Conservation (phyloP, 2,888 invertebrate species). For the Phalera bucephala region DNA sequence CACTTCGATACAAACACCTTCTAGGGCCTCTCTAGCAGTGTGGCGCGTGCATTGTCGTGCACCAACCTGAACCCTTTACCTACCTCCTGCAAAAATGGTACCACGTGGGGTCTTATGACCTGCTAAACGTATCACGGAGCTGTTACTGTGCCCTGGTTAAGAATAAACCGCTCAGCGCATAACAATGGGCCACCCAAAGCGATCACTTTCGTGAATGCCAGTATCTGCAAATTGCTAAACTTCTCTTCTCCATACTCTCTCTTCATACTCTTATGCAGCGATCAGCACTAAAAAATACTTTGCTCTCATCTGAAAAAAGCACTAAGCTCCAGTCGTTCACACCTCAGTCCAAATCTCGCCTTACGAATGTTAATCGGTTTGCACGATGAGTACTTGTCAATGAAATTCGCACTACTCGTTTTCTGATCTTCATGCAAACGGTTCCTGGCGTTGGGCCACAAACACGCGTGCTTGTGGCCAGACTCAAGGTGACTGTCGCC, state of each 20-base stretch:
- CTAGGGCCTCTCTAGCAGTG: not conserved
- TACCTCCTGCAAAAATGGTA: not conserved
- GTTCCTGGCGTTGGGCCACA: slow-evolving; percentile 1
- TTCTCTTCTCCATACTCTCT: slow-evolving; percentile 3
- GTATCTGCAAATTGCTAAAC: not conserved
- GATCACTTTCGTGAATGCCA: not conserved
- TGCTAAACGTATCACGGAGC: not conserved
- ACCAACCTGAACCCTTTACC: not conserved
- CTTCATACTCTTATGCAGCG: slow-evolving; percentile 1
- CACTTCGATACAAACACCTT: not conserved
- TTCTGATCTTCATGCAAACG: slow-evolving; percentile 1
- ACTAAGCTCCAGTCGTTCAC: not conserved
- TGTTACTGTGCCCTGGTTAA: not conserved
- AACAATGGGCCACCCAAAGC: slow-evolving; percentile 2
- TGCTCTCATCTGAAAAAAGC: not conserved
- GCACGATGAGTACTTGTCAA: not conserved
- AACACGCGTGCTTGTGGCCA: not conserved
- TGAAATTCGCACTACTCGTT: not conserved
- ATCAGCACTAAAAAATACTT: not conserved
- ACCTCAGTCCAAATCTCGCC: not conserved
- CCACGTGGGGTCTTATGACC: not conserved
- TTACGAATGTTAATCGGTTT: not conserved
- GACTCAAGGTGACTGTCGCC: not conserved
- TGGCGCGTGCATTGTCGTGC: not conserved
- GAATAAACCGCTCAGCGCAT: slow-evolving; percentile 2